A percentile compares a stretch with the other conserved stretches of the same genome.
Conservation (phyloP, 2,797 vertebrate species). For the Sebastes variabilis region DNA sequence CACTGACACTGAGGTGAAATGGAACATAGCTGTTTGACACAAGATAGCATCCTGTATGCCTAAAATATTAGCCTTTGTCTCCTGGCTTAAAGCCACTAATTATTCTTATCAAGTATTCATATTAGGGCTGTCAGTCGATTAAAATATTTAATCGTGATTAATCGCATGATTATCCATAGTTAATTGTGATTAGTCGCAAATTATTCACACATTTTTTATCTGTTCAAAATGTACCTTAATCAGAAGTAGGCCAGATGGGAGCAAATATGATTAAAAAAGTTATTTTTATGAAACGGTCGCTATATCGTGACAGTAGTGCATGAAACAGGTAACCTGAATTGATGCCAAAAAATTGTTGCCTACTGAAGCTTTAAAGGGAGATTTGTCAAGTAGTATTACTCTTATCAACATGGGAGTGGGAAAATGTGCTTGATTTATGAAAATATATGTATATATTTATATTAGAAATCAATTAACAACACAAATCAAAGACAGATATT, state of each 20-base stretch:
- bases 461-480: too few relatives aligned
- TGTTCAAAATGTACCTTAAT: fast-evolving
- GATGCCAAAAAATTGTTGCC: too few relatives aligned
- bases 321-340: too few relatives aligned
- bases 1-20: neutral
- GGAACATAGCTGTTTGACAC: neutral
- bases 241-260: fast-evolving
- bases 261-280: too few relatives aligned
- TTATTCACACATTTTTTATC: too few relatives aligned
- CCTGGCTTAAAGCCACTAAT: neutral
- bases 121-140: neutral
- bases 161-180: neutral
- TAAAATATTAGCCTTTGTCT: neutral
- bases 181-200: too few relatives aligned
- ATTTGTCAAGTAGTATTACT: too few relatives aligned
- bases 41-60: neutral
- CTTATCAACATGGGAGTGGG: too few relatives aligned
- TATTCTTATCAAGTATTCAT: neutral
- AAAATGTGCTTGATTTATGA: too few relatives aligned
- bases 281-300: too few relatives aligned
- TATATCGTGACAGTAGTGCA: fast-evolving
- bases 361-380: too few relatives aligned
- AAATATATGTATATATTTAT: too few relatives aligned
- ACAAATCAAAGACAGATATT: fast-evolving
- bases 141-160: neutral